Evolutionary conservation across 2,888 invertebrate genomes (phyloP), one percentile per base, ranked within the genome.

Genomic region (Drosophila fulvimacula): DNA sequence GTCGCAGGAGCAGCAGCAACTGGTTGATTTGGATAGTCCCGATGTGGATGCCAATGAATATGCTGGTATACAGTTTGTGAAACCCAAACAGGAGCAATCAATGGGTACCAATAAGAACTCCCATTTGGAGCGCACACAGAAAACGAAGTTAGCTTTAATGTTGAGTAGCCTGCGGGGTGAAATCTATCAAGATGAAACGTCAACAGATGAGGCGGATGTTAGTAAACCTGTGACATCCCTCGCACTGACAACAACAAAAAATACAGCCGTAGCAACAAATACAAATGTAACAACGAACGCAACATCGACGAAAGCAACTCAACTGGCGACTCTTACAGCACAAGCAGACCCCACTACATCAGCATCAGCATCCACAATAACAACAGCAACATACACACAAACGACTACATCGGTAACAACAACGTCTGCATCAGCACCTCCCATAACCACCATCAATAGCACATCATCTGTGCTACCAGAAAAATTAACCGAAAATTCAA

Each of bases 91-190:
- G 55, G 79, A 82, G 6, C 75, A 81, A 30, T 77, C 89, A 0
- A 34, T 80, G 9, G 73, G 68, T 5, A 72, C 69, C 13, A 68
- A 65, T 0, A 87, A 81, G 58, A 91, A 91, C 66, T 71, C 83
- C 2, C 73, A 86, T 9, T 72, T 92, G 21, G 91, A 91, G 55
- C 87, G 90, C 21, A 91, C 90, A 3, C 90, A 92, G 53, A 91
- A 91, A 74, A 90, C 91, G 0, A 92, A 92, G 73, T 61, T 92
- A 38, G 92, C 92, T 0, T 66, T 92, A 17, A 92, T 92, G 92
- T 64, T 92, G 2, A 91, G 91, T 59, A 92, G 91, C 6, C 71
- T 92, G 13, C 85, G 89, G 17, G 92, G 92, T 7, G 92, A 92
- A 73, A 72, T 92, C 3, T 90, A 92, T 66, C 82, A 88, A 17